phyloP scores from a whole-genome alignment of 1,140 invertebrate genomes.

The Aethina tumida region DNA sequence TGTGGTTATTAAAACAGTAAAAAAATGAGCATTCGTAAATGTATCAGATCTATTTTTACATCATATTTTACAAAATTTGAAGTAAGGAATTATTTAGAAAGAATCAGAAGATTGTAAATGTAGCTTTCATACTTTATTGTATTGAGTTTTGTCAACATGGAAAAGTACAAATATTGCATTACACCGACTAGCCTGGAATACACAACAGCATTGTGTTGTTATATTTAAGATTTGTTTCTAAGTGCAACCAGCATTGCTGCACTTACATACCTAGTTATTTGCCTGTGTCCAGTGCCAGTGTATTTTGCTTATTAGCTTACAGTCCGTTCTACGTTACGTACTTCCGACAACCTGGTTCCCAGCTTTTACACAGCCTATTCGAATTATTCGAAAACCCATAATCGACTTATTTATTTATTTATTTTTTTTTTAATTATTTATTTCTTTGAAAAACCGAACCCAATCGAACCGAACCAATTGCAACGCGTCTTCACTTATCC shows the following conservation, averaged over 20 bases:
- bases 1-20: no score
- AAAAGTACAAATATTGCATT: conserved; percentile 42
- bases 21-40: no score
- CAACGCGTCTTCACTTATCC: conserved; percentile 11
- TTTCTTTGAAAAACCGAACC: conserved; percentile 23
- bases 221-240: conserved; percentile 8
- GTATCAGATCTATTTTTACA: no score
- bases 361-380: conserved; percentile 27
- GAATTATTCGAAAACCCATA: no score
- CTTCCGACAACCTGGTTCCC: conserved; percentile 30
- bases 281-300: conserved; percentile 30
- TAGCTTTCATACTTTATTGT: conserved; percentile 38
- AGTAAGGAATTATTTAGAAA: no score
- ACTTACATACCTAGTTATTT: conserved; percentile 22
- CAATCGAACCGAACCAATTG: conserved; percentile 22
- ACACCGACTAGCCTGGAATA: conserved; percentile 37
- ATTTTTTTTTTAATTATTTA: no score
- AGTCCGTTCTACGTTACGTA: conserved; percentile 23
- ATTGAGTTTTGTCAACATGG: conserved; percentile 40
- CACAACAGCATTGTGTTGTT: conserved; percentile 32
- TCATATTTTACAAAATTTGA: conserved; percentile 14
- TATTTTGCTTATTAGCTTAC: conserved; percentile 25
- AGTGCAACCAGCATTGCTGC: conserved; percentile 13
- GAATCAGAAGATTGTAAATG: no score
- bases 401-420: no score